Evolutionary conservation across 2,113 vertebrate species (phyloP).

Genomic region (Pomatostomus ruficeps): DNA sequence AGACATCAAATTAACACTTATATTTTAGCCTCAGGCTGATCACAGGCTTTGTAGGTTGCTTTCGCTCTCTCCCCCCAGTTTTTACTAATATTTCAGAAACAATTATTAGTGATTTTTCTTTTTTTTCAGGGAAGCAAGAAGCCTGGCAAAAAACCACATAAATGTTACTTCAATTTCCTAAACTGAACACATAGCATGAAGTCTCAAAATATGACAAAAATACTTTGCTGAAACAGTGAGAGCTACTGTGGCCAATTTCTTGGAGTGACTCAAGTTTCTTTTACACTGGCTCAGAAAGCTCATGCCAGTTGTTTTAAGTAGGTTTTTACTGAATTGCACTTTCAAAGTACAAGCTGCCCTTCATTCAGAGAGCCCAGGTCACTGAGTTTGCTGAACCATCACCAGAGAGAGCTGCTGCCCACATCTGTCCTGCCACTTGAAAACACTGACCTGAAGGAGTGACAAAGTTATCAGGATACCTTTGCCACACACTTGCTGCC

Average conservation of each 20-base stretch:
- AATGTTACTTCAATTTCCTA: background rate
- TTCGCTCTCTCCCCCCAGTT: accelerated
- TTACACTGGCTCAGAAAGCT: background rate
- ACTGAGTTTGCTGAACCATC: background rate
- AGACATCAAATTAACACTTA: background rate
- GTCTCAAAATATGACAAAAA: background rate
- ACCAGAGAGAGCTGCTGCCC: background rate
- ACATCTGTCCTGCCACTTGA: background rate
- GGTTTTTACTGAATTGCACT: background rate
- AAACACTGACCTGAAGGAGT: background rate
- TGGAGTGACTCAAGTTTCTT: background rate
- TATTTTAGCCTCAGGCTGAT: background rate
- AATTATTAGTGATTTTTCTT: background rate
- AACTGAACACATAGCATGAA: background rate
- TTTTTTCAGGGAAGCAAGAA: background rate
- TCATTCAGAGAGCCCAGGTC: background rate
- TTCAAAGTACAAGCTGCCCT: background rate
- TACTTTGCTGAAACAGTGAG: background rate
- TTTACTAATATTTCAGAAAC: background rate
- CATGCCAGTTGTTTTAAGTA: background rate
- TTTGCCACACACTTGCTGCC: background rate
- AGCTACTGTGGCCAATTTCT: background rate
- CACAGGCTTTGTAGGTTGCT: background rate
- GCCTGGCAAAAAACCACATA: background rate
- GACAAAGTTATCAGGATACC: background rate